Percentiles rank a stretch among this genome's conserved stretches.
These are phyloP conservation scores for Euphydryas editha DNA, from an alignment of 2,888 invertebrate species.

Conservation along the genomic window DNA sequence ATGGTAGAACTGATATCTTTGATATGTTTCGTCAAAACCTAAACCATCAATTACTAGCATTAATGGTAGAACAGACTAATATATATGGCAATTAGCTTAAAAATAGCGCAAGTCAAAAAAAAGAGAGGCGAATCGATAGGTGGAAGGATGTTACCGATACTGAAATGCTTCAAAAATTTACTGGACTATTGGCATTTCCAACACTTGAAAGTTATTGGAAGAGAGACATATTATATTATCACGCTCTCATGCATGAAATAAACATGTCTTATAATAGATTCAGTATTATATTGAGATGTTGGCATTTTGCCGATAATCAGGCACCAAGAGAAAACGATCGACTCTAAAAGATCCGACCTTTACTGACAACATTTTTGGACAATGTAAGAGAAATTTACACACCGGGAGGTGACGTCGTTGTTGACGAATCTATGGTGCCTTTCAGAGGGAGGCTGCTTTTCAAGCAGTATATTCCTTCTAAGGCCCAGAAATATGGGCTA, in stretches of 20 bases:
- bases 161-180: conserved; percentile 5
- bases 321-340: too few species aligned
- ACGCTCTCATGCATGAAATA: background rate
- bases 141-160: background rate
- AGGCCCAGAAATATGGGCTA: conserved; percentile 1
- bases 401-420: background rate
- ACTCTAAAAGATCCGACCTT: too few species aligned
- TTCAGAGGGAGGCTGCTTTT: conserved; percentile 1
- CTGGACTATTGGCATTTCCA: background rate
- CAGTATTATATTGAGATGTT: too few species aligned
- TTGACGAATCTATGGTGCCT: conserved; percentile 3
- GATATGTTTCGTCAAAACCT: too few species aligned
- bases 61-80: too few species aligned
- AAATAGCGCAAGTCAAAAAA: too few species aligned
- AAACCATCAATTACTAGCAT: too few species aligned
- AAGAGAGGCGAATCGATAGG: background rate
- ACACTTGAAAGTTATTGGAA: conserved; percentile 6
- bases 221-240: background rate
- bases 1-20: too few species aligned
- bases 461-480: background rate
- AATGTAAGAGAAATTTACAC: background rate
- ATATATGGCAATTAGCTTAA: too few species aligned
- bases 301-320: too few species aligned
- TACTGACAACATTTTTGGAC: background rate
- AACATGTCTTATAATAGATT: conserved; percentile 3